Evolutionary conservation across 2,797 vertebrate genomes (phyloP).

Genomic region (Peromyscus melanophrys): DNA sequence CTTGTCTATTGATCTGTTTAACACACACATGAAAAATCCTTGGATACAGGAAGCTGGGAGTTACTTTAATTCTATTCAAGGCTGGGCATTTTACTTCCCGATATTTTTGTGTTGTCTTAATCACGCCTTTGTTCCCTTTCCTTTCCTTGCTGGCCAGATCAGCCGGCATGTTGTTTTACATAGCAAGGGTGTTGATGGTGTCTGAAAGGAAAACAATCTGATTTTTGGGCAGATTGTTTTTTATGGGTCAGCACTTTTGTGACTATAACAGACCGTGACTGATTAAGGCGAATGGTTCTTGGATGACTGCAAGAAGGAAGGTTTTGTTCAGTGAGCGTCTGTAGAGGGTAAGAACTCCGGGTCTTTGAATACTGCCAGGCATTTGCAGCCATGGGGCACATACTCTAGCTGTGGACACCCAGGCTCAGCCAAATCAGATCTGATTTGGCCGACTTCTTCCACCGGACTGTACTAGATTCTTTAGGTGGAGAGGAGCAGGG

Average conservation of each 20-base stretch:
- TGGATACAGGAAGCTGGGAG: not conserved
- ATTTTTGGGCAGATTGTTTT: constrained; percentile 78
- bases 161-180: constrained; percentile 55
- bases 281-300: constrained; percentile 82
- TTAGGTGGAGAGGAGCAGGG: constrained; percentile 54
- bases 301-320: constrained; percentile 71
- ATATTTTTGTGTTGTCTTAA: constrained; percentile 59
- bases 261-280: constrained; percentile 79
- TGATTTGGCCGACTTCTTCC: constrained; percentile 29
- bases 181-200: constrained; percentile 58
- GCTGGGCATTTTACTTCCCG: constrained; percentile 23
- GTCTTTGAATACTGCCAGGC: constrained; percentile 39
- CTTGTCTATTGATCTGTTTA: constrained; percentile 11
- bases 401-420: constrained; percentile 10
- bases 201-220: constrained; percentile 69
- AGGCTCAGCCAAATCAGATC: constrained; percentile 49
- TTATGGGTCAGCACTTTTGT: constrained; percentile 82
- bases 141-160: constrained; percentile 51
- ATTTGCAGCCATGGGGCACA: not conserved
- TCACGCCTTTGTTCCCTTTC: constrained; percentile 39
- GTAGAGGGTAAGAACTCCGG: constrained; percentile 1
- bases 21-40: not conserved
- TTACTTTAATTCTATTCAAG: constrained; percentile 59
- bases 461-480: not conserved
- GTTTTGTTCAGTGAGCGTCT: constrained; percentile 56